A percentile compares a stretch with the other conserved stretches of the same genome.
Evolutionary conservation across 2,888 invertebrate species (phyloP).

Genomic region (Acholoe squamosa): DNA sequence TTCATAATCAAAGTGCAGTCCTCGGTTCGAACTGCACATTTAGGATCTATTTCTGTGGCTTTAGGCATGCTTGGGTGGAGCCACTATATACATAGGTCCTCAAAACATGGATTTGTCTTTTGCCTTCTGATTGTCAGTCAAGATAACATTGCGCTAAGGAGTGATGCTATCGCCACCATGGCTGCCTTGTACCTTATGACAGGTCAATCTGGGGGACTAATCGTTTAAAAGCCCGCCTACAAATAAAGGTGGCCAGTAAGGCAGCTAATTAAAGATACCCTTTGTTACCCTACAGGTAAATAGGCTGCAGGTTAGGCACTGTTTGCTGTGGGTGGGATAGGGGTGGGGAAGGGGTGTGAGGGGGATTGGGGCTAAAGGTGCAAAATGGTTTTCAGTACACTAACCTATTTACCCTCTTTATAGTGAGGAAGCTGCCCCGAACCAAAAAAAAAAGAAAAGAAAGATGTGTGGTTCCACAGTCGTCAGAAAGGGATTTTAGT

Average conservation of each 20-base stretch:
- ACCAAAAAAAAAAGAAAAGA: no score
- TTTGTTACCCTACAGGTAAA: slow-evolving; percentile 11
- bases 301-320: neutral
- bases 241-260: neutral
- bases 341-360: neutral
- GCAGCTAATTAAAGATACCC: neutral
- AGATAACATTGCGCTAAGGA: neutral
- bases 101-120: neutral
- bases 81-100: neutral
- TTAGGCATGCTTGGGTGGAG: neutral
- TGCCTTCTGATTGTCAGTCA: neutral
- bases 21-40: no score
- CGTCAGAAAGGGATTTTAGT: no score
- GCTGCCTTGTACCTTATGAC: neutral
- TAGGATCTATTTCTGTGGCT: no score
- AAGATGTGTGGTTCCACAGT: no score
- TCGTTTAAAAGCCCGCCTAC: slow-evolving; percentile 8
- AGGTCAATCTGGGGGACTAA: slow-evolving; percentile 17
- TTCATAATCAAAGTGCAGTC: no score
- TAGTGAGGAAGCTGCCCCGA: neutral
- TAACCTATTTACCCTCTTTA: neutral
- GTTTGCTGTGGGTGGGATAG: neutral
- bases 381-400: neutral
- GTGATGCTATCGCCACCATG: neutral
- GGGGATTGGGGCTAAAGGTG: neutral